Evolutionary conservation across 2,888 invertebrate genomes (phyloP), one percentile per base, ranked within the genome.

Genomic region (Nezara viridula): DNA sequence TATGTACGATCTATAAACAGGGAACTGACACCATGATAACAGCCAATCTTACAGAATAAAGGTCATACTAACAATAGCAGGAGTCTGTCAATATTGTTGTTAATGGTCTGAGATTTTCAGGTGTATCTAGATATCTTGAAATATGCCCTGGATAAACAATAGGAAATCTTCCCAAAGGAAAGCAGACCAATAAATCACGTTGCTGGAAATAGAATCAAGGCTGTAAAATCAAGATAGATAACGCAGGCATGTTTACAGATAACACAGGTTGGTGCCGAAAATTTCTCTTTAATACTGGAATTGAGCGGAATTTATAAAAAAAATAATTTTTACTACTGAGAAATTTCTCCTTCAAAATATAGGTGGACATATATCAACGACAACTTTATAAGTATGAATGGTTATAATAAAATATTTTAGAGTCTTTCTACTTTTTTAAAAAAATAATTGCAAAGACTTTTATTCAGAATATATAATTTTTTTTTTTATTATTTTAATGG

Each of bases 111-210:
- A 19, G 19, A 6, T 37, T 37, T 73, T 73, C 66, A 73, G 32
- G 66, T 73, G 66, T 73, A 73, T 73, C 66, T 37, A 73, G 66
- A 73, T 73, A 37, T 73, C 66, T 73, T 37, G 32, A 73, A 73
- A 73, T 73, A 73, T 37, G 1, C 21, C 6, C 6, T 19, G 19
- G 32, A 73, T 6, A 32, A 73, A 73, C 66, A 73, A 73, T 73
- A 73, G 37, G 66, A 37, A 37, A 73, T 37, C 32, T 37, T 16
- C 37, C 66, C 16, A 66, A 21, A 73, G 37, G 66, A 73, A 73
- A 32, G 37, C 66, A 21, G 32, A 37, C 32, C 66, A 73, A 73
- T 73, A 73, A 73, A 73, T 73, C 66, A 37, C 66, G 16, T 60
- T 16, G 27, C 66, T 37, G 37, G 37, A 37, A 73, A 73, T 73